Conservation (phyloP, 2,113 vertebrate species). For the Ranitomeya imitator region DNA sequence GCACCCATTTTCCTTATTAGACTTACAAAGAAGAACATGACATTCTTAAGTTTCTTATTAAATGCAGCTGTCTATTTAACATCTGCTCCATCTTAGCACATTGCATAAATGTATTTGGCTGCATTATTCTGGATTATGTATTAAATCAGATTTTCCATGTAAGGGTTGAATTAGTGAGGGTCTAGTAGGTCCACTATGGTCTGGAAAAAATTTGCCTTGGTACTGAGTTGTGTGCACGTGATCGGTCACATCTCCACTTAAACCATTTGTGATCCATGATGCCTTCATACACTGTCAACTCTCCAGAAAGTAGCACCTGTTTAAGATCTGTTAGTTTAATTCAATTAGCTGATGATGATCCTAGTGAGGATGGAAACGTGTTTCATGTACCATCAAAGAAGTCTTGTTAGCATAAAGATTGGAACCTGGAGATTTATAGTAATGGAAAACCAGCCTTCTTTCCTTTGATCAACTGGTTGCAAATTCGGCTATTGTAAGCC, state of each 20-base stretch:
- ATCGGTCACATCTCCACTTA: neutral
- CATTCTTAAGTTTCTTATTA: constrained; percentile 28
- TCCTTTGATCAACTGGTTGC: no score
- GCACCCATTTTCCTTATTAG: constrained; percentile 1
- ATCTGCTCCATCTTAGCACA: constrained; percentile 39
- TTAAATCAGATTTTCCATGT: neutral
- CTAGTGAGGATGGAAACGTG: no score
- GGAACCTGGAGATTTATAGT: no score
- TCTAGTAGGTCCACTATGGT: neutral
- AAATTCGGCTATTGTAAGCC: no score
- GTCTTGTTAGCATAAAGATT: no score
- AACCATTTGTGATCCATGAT: neutral
- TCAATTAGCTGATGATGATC: no score
- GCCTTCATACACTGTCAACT: neutral
- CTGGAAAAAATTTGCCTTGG: neutral
- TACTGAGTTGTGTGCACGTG: neutral
- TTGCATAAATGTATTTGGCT: neutral
- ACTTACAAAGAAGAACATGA: constrained; percentile 14
- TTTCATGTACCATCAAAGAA: no score
- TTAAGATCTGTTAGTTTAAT: neutral
- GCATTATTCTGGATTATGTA: constrained; percentile 1
- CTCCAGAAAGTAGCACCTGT: neutral
- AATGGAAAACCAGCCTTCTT: no score
- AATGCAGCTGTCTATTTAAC: constrained; percentile 33
- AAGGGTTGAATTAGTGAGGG: neutral